Percentiles rank a stretch among this genome's conserved stretches.
phyloP scores from a whole-genome alignment of 2,113 vertebrate genomes.

The Chrysemys picta region DNA sequence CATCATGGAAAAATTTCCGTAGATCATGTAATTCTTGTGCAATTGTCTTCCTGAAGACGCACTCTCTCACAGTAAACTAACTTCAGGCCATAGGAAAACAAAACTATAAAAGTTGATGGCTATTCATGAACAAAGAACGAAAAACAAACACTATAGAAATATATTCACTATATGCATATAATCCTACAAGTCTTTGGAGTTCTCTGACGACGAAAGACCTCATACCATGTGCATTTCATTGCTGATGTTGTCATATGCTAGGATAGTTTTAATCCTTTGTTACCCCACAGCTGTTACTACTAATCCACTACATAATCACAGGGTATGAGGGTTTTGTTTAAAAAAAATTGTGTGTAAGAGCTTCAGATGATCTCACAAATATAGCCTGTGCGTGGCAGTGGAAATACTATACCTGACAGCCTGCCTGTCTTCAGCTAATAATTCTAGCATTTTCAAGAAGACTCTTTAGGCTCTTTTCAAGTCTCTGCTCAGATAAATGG shows the following conservation, averaged over 20 bases:
- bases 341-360: neutral
- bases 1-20: neutral
- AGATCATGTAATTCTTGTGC: neutral
- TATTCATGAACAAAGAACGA: neutral
- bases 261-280: conserved; percentile 47
- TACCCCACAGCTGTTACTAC: conserved; percentile 60
- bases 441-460: neutral
- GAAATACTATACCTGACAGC: neutral
- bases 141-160: conserved; percentile 48
- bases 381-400: neutral
- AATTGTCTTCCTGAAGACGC: neutral
- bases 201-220: conserved; percentile 36
- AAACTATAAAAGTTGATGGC: neutral
- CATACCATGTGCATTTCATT: conserved; percentile 57
- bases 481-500: neutral
- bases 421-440: neutral
- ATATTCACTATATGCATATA: conserved; percentile 41
- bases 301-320: conserved; percentile 50
- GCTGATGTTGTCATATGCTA: conserved; percentile 44
- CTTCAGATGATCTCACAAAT: neutral
- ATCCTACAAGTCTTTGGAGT: conserved; percentile 24
- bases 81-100: neutral
- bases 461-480: neutral
- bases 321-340: conserved; percentile 23
- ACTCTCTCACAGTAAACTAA: conserved; percentile 23